Base-by-base conservation (phyloP, 2,888 invertebrate species). In the Drosophila anomalata region DNA sequence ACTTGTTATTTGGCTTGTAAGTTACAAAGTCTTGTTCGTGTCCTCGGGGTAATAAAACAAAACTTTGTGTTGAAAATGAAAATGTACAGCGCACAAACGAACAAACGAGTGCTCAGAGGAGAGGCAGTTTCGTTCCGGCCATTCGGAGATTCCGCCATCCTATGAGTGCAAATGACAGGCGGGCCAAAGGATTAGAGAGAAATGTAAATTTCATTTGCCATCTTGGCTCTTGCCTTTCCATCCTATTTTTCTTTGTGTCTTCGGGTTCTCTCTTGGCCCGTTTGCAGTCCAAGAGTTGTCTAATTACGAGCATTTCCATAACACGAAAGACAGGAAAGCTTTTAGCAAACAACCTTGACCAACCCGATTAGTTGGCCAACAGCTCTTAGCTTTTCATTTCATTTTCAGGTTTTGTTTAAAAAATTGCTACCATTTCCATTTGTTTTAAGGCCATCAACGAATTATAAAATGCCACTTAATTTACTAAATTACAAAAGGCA, bases 1-100 rank as follows among this genome's bases (percentile, higher is more conserved):
- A 83, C 82, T 87, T 87, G 87, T 83, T 87, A 87, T 82, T 87
- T 87, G 87, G 85, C 82, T 87, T 83, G 82, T 87, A 83, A 87
- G 81, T 83, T 83, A 83, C 82, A 83, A 83, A 83, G 82, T 83
- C 82, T 85, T 87, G 81, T 87, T 81, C 85, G 85, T 82, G 85
- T 87, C 87, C 82, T 84, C 81, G 63, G 82, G 82, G 82, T 83
- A 83, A 83, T 83, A 83, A 83, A 83, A 87, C 82, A 83, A 83
- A 83, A 87, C 87, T 83, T 83, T 83, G 87, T 83, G 85, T 78
- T 81, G 85, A 87, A 83, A 83, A 83, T 87, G 87, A 84, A 83
- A 87, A 84, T 87, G 87, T 87, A 81, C 81, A 77, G 71, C 66
- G 69, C 61, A 48, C 54, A 60, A 55, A 57, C 61, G 51, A 53